These are phyloP conservation scores for Bugulina stolonifera DNA, from an alignment of 2,888 invertebrate species.

Conservation along the genomic window DNA sequence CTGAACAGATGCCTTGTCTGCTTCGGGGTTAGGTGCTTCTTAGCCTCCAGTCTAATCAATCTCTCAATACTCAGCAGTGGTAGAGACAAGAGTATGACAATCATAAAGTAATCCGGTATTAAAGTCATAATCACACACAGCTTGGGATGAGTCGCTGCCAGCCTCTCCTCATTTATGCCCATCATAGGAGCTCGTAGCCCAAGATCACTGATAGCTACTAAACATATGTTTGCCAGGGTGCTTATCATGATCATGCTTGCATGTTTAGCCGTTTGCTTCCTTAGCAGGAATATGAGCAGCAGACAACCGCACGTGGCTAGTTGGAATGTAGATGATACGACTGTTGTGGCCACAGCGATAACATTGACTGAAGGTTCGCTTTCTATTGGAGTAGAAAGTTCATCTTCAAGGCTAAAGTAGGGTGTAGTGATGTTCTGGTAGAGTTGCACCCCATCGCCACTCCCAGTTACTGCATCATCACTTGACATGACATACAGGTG, in stretches of 20 bases:
- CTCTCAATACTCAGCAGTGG: slow-evolving; percentile 15
- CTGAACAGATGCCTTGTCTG: not conserved
- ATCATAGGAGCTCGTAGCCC: not conserved
- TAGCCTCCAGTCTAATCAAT: not conserved
- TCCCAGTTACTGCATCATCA: no score
- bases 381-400: no score
- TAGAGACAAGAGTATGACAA: not conserved
- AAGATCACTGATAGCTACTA: not conserved
- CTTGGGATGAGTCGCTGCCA: not conserved
- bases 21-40: not conserved
- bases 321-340: not conserved
- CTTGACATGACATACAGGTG: no score
- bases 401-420: no score
- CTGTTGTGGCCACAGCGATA: not conserved
- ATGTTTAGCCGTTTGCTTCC: not conserved
- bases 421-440: no score
- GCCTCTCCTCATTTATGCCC: not conserved
- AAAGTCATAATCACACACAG: slow-evolving; percentile 1
- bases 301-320: not conserved
- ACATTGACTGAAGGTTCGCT: not conserved
- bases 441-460: no score
- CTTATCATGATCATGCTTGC: slow-evolving; percentile 15
- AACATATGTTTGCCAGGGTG: not conserved
- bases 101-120: slow-evolving; percentile 19
- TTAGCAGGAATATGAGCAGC: not conserved